These are phyloP conservation scores for Micromussa lordhowensis DNA, from an alignment of 92 coral and sea anemone species.

Conservation along the genomic window DNA sequence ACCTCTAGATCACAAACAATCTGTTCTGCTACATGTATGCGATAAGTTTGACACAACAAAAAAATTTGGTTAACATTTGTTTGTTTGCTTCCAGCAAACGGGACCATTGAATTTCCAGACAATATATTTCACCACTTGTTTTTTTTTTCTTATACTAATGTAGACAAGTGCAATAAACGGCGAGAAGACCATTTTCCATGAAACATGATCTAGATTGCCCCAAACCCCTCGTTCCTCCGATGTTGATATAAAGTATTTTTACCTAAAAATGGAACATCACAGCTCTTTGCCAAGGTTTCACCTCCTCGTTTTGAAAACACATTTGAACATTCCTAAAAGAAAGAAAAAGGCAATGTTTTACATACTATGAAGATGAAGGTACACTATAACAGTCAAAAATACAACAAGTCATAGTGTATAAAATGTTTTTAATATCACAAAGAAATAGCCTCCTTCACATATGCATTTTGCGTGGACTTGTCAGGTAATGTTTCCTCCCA, in stretches of 20 bases:
- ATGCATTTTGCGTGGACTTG: too few relatives aligned
- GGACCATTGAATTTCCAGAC: too few relatives aligned
- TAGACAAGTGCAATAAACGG: too few relatives aligned
- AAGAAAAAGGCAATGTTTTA: too few relatives aligned
- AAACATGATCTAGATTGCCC: too few relatives aligned
- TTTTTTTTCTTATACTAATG: too few relatives aligned
- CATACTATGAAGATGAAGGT: neutral
- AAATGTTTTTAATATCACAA: too few relatives aligned
- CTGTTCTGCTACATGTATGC: too few relatives aligned
- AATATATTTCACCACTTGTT: neutral
- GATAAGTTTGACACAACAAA: neutral
- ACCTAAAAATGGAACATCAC: slow-evolving; percentile 90
- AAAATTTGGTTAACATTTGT: neutral
- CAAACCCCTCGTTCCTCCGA: neutral
- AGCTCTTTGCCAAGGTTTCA: slow-evolving; percentile 83
- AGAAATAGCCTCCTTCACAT: too few relatives aligned
- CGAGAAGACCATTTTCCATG: too few relatives aligned
- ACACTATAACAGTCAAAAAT: neutral
- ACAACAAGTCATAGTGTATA: neutral
- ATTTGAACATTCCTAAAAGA: slow-evolving; percentile 89
- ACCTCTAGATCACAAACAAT: neutral
- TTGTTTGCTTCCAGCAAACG: too few relatives aligned
- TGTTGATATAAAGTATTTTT: slow-evolving; percentile 8
- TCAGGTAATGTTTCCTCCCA: too few relatives aligned
- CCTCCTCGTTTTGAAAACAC: slow-evolving; percentile 98